Percentiles rank a stretch among this genome's conserved stretches.
Evolutionary conservation across 2,797 vertebrate genomes (phyloP).

Genomic region (Melanotaenia boesemani): DNA sequence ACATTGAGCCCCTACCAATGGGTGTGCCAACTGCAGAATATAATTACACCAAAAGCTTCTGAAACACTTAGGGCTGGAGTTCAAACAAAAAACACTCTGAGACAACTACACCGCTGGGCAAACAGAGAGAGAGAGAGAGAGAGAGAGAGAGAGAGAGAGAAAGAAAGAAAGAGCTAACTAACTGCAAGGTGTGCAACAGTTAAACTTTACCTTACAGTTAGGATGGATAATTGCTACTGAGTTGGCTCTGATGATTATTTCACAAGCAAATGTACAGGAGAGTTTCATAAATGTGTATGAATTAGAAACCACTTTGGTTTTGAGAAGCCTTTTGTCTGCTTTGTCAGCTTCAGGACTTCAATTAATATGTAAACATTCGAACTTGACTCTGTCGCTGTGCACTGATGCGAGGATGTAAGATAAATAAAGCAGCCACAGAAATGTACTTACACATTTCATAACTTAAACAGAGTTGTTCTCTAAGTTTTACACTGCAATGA

Average conservation of each 20-base stretch:
- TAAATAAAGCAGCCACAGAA: slow-evolving; percentile 6
- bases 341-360: background rate
- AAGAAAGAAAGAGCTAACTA: background rate
- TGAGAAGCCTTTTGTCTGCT: background rate
- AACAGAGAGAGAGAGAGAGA: background rate
- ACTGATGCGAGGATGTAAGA: background rate
- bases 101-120: slow-evolving; percentile 8
- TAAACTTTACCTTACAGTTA: background rate
- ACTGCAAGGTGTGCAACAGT: background rate
- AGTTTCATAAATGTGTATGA: background rate
- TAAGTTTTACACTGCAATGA: background rate
- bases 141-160: no score
- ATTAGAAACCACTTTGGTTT: background rate
- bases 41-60: slow-evolving; percentile 20
- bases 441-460: background rate
- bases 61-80: slow-evolving; percentile 16
- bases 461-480: background rate
- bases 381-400: background rate
- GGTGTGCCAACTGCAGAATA: slow-evolving; percentile 38
- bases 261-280: background rate
- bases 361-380: background rate
- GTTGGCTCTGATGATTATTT: background rate
- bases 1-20: slow-evolving; percentile 19
- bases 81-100: slow-evolving; percentile 3
- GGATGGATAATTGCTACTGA: background rate